Evolutionary conservation across 2,113 vertebrate genomes (phyloP).

Genomic region (Geococcyx californianus): DNA sequence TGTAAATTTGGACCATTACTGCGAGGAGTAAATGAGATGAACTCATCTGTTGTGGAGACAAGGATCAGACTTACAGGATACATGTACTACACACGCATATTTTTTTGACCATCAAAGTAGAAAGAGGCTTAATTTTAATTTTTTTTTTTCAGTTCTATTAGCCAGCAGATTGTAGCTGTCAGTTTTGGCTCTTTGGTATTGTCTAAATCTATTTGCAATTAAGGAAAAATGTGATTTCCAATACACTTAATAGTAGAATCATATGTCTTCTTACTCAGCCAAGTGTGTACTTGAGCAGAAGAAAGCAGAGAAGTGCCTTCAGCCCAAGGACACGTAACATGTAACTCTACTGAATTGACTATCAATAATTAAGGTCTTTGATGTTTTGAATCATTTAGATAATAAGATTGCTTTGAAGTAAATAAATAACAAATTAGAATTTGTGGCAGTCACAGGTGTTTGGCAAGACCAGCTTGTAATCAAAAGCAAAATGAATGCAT

Average conservation of each 20-base stretch:
- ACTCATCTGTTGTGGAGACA: not conserved
- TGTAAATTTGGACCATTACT: not conserved
- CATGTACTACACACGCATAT: not conserved
- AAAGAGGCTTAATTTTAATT: not conserved
- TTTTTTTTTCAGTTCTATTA: not conserved
- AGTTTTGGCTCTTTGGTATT: constrained; percentile 5
- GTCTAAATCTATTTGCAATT: constrained; percentile 39
- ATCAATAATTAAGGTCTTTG: constrained; percentile 79
- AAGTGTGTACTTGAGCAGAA: constrained; percentile 51
- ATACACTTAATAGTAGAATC: constrained; percentile 14
- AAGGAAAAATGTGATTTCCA: constrained; percentile 53
- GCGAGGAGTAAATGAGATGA: not conserved
- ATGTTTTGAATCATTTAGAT: constrained; percentile 76
- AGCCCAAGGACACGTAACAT: constrained; percentile 64
- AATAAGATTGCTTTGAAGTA: constrained; percentile 84
- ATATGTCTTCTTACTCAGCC: constrained; percentile 5
- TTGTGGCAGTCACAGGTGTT: constrained; percentile 84
- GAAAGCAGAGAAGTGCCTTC: constrained; percentile 45
- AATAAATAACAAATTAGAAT: constrained; percentile 82
- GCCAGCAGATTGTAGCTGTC: not conserved
- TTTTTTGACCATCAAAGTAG: not conserved
- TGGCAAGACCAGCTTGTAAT: constrained; percentile 75
- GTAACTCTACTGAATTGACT: constrained; percentile 67
- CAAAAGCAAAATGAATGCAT: constrained; percentile 78
- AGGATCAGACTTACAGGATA: not conserved